Evolutionary conservation across 2,888 invertebrate species (phyloP).

Genomic region (Neria commutata): DNA sequence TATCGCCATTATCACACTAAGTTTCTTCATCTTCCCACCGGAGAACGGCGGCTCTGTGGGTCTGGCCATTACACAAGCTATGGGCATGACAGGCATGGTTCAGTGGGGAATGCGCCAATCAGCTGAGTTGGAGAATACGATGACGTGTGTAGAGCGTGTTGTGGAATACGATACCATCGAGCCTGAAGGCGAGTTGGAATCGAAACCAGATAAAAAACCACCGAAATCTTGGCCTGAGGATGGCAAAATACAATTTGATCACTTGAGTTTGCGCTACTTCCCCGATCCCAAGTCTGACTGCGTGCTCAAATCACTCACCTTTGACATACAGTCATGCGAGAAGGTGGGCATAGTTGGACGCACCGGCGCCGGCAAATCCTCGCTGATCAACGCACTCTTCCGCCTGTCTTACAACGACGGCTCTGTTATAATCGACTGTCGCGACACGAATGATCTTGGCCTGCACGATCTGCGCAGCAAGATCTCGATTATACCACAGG

Average conservation of each 20-base stretch:
- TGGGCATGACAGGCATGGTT: slow-evolving; percentile 73
- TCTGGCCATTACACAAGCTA: slow-evolving; percentile 79
- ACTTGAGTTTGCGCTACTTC: slow-evolving; percentile 75
- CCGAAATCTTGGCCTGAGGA: slow-evolving; percentile 74
- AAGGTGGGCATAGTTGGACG: slow-evolving; percentile 76
- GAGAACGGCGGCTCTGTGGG: slow-evolving; percentile 77
- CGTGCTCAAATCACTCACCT: slow-evolving; percentile 75
- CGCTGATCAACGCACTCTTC: slow-evolving; percentile 74
- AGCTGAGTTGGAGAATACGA: slow-evolving; percentile 85
- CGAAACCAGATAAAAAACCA: slow-evolving; percentile 69
- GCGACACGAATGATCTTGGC: slow-evolving; percentile 74
- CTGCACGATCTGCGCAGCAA: slow-evolving; percentile 76
- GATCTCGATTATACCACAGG: slow-evolving; percentile 85
- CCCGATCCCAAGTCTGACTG: slow-evolving; percentile 68
- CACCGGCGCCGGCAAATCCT: slow-evolving; percentile 77
- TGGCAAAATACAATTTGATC: slow-evolving; percentile 72
- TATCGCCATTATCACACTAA: slow-evolving; percentile 83
- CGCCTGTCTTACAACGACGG: slow-evolving; percentile 82
- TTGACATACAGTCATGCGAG: slow-evolving; percentile 69
- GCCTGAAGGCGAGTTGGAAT: slow-evolving; percentile 67
- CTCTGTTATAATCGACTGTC: slow-evolving; percentile 78
- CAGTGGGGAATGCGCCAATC: slow-evolving; percentile 91
- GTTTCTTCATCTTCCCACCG: slow-evolving; percentile 75
- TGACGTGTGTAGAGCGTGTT: slow-evolving; percentile 87
- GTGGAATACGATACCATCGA: slow-evolving; percentile 69